These are phyloP conservation scores for Laticauda laticaudata DNA, from an alignment of 2,113 vertebrate species.

Conservation along the genomic window DNA sequence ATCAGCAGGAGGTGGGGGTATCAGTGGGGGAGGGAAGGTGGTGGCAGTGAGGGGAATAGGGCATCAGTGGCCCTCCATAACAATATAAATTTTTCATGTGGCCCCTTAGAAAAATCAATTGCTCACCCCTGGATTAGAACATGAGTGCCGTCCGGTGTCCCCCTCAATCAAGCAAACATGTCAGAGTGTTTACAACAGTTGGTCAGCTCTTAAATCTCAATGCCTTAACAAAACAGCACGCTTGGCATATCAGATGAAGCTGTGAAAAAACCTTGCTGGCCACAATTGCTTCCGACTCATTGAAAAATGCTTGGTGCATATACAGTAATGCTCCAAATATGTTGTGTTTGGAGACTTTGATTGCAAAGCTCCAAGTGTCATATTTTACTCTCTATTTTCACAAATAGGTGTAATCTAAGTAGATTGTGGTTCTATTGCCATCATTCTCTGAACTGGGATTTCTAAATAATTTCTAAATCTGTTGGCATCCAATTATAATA, in stretches of 20 bases:
- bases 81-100: not conserved
- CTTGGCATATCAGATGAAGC: not conserved
- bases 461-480: not conserved
- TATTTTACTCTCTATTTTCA: not conserved
- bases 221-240: not conserved
- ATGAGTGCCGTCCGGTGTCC: not conserved
- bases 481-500: not conserved
- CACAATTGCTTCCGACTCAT: not conserved
- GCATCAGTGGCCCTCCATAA: not conserved
- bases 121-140: not conserved
- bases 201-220: too few relatives aligned
- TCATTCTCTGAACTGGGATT: not conserved
- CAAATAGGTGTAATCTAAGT: not conserved
- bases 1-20: not conserved
- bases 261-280: not conserved
- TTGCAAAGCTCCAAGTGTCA: not conserved
- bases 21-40: not conserved
- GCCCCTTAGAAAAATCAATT: too few relatives aligned
- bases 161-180: not conserved
- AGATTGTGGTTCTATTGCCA: not conserved
- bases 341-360: not conserved
- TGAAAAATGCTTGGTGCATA: not conserved
- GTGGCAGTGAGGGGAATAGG: not conserved
- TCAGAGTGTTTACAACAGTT: too few relatives aligned
- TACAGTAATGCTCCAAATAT: not conserved